Conservation (phyloP, 2,888 invertebrate species). For the Thymelicus sylvestris region DNA sequence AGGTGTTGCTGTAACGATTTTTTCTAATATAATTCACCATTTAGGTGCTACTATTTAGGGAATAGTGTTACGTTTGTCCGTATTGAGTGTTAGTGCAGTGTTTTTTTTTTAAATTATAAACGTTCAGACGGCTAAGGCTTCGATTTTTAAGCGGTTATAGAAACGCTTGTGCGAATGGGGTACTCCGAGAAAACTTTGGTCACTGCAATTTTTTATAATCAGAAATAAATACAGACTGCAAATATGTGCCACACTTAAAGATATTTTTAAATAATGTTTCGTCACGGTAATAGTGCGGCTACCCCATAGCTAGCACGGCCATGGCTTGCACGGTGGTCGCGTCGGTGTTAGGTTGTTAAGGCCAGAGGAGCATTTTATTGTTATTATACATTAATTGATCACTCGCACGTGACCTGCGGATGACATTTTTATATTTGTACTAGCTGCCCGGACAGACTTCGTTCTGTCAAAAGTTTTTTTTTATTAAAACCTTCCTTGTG, state of each 20-base stretch:
- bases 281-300: slow-evolving; percentile 5
- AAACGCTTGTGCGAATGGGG: slow-evolving; percentile 25
- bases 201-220: not conserved
- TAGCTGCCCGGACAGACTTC: too few species aligned
- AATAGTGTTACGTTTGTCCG: slow-evolving; percentile 53
- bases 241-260: slow-evolving; percentile 21
- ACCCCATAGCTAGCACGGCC: slow-evolving; percentile 21
- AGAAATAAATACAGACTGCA: slow-evolving; percentile 15
- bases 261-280: slow-evolving; percentile 9
- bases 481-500: too few species aligned
- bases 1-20: slow-evolving; percentile 55
- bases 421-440: slow-evolving; percentile 11
- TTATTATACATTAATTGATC: slow-evolving; percentile 37
- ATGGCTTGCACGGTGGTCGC: slow-evolving; percentile 52
- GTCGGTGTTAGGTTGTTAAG: slow-evolving; percentile 63
- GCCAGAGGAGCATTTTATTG: slow-evolving; percentile 67
- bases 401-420: slow-evolving; percentile 37
- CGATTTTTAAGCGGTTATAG: slow-evolving; percentile 35
- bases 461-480: too few species aligned
- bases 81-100: slow-evolving; percentile 49
- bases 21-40: slow-evolving; percentile 64
- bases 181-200: slow-evolving; percentile 1
- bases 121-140: slow-evolving; percentile 25
- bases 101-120: slow-evolving; percentile 36
- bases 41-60: slow-evolving; percentile 78